Evolutionary conservation across 2,888 invertebrate species (phyloP).

Genomic region (Iphiclides podalirius): DNA sequence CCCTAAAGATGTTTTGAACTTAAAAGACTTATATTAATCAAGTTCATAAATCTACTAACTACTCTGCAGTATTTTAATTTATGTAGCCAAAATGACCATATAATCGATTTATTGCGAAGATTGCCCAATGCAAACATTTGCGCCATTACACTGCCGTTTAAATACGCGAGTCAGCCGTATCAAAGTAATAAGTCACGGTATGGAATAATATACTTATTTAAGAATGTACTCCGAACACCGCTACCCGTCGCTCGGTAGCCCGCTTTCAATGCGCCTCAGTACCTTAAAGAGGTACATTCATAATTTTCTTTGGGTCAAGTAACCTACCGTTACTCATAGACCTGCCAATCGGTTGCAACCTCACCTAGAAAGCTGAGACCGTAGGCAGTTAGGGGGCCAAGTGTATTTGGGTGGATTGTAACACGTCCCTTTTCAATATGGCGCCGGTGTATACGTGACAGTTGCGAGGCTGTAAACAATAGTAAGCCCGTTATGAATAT

Average conservation of each 20-base stretch:
- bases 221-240: conserved; percentile 43
- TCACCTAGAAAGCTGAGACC: conserved; percentile 30
- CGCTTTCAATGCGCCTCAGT: conserved; percentile 53
- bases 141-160: conserved; percentile 3
- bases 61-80: no score
- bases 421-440: conserved; percentile 70
- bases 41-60: no score
- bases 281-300: conserved; percentile 47
- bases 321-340: conserved; percentile 51
- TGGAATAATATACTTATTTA: conserved; percentile 43
- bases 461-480: conserved; percentile 69
- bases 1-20: no score
- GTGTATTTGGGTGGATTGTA: conserved; percentile 49
- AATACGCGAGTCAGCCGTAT: conserved; percentile 31
- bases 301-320: conserved; percentile 72
- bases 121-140: no score
- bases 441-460: conserved; percentile 68
- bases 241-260: conserved; percentile 46
- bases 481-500: conserved; percentile 71
- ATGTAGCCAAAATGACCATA: no score
- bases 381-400: conserved; percentile 44
- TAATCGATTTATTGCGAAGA: no score
- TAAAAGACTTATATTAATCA: no score
- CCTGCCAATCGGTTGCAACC: conserved; percentile 36
- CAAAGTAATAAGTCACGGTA: conserved; percentile 42